Conservation (phyloP, 2,888 invertebrate genomes). For the Dilophus febrilis region DNA sequence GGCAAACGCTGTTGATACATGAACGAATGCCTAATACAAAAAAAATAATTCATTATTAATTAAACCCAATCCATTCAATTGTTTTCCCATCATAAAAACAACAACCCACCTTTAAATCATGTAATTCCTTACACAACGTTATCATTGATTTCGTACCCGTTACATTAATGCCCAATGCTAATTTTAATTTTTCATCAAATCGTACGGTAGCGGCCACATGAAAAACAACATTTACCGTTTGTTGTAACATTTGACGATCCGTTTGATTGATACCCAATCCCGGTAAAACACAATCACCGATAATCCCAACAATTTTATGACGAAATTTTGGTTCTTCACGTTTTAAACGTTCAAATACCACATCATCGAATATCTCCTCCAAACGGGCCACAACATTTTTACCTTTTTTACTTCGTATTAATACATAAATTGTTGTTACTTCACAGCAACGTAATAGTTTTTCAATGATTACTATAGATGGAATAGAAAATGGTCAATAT, state of each 20-base stretch:
- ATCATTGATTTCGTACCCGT: constrained; percentile 45
- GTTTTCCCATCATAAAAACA: background rate
- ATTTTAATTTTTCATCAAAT: constrained; percentile 52
- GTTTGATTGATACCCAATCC: constrained; percentile 25
- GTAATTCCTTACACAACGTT: constrained; percentile 43
- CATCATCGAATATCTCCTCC: constrained; percentile 48
- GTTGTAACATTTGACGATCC: constrained; percentile 20
- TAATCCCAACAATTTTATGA: constrained; percentile 25
- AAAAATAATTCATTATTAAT: constrained; percentile 2
- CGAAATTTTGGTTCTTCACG: constrained; percentile 19
- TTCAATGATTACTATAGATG: constrained; percentile 34
- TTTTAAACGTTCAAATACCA: constrained; percentile 17
- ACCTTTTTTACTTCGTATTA: constrained; percentile 40
- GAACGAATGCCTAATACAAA: constrained; percentile 33
- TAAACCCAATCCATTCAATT: no score
- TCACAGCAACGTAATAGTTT: constrained; percentile 42
- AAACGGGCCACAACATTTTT: constrained; percentile 46
- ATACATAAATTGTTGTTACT: constrained; percentile 35
- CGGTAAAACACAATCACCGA: constrained; percentile 25
- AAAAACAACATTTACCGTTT: constrained; percentile 41
- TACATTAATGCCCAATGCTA: constrained; percentile 52
- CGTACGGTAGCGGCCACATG: constrained; percentile 82
- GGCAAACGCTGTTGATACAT: constrained; percentile 52
- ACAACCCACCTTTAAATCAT: constrained; percentile 36
- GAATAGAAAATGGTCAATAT: constrained; percentile 1